phyloP scores from a whole-genome alignment of 2,888 invertebrate species.

The Agrotis clavis region DNA sequence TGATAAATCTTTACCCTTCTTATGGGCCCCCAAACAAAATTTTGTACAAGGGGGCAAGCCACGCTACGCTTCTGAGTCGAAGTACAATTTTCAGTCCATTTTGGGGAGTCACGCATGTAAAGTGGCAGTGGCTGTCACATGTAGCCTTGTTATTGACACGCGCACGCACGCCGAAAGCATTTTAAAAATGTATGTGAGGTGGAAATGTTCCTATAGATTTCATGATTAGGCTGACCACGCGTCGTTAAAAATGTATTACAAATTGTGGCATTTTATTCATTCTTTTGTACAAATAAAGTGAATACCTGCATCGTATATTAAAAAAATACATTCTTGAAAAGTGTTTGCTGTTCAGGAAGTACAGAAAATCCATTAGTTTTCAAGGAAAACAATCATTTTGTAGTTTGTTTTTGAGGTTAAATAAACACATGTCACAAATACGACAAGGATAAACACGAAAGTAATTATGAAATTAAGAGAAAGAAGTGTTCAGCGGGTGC shows the following conservation, averaged over 20 bases:
- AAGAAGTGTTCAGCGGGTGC: constrained; percentile 51
- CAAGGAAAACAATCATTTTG: constrained; percentile 31
- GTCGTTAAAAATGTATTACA: constrained; percentile 21
- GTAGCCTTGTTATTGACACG: constrained; percentile 37
- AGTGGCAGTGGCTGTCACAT: constrained; percentile 34
- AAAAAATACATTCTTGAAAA: neutral
- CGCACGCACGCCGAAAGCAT: constrained; percentile 36
- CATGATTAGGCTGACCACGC: constrained; percentile 36
- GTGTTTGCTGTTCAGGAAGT: constrained; percentile 26
- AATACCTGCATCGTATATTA: neutral
- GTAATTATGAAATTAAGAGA: constrained; percentile 70
- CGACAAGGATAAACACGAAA: constrained; percentile 62
- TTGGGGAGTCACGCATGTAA: constrained; percentile 40
- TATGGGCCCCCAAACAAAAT: too few relatives aligned
- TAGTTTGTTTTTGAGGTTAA: constrained; percentile 33
- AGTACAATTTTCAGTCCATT: constrained; percentile 46
- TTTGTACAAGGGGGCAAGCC: too few relatives aligned
- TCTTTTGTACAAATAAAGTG: constrained; percentile 3
- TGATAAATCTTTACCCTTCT: too few relatives aligned
- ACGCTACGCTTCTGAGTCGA: too few relatives aligned
- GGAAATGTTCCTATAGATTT: constrained; percentile 46
- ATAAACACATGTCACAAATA: constrained; percentile 55
- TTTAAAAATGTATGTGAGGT: constrained; percentile 48
- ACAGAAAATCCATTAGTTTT: constrained; percentile 33
- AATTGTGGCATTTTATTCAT: constrained; percentile 15